Conservation (phyloP, 2,888 invertebrate species). For the Galeruca laticollis region DNA sequence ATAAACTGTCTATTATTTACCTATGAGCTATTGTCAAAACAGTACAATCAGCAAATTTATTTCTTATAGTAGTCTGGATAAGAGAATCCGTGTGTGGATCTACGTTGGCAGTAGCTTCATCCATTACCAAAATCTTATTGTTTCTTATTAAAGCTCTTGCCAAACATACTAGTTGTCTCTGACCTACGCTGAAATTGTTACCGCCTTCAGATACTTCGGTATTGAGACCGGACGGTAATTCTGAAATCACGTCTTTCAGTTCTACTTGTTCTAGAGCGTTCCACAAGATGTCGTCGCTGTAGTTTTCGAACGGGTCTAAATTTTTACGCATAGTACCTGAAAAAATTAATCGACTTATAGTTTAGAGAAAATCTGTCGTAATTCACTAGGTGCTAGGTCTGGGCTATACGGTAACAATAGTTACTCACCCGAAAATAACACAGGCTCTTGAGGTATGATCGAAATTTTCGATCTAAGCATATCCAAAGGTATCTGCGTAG, state of each 20-base stretch:
- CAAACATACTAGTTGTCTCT: constrained; percentile 71
- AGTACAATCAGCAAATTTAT: constrained; percentile 82
- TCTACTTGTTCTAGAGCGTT: constrained; percentile 64
- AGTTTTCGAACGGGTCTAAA: constrained; percentile 59
- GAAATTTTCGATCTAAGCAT: constrained; percentile 82
- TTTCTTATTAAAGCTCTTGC: constrained; percentile 73
- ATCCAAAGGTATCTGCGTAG: constrained; percentile 78
- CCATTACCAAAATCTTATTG: constrained; percentile 63
- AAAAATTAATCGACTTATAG: no score
- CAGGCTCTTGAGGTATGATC: constrained; percentile 90
- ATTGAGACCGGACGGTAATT: constrained; percentile 68
- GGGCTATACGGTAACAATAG: constrained; percentile 64
- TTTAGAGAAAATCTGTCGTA: no score
- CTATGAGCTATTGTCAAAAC: constrained; percentile 90
- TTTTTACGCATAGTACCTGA: constrained; percentile 69
- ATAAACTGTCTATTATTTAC: no score
- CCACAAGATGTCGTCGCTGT: constrained; percentile 56
- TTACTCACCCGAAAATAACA: constrained; percentile 78
- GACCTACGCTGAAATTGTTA: constrained; percentile 66
- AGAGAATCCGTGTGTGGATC: constrained; percentile 83
- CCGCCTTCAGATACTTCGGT: constrained; percentile 73
- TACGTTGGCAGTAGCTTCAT: constrained; percentile 89
- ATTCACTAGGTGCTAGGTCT: background rate
- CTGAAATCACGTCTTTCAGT: constrained; percentile 70
- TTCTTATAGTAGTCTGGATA: constrained; percentile 83